Conservation (phyloP, 2,888 invertebrate species). For the Standfussiana lucernea region DNA sequence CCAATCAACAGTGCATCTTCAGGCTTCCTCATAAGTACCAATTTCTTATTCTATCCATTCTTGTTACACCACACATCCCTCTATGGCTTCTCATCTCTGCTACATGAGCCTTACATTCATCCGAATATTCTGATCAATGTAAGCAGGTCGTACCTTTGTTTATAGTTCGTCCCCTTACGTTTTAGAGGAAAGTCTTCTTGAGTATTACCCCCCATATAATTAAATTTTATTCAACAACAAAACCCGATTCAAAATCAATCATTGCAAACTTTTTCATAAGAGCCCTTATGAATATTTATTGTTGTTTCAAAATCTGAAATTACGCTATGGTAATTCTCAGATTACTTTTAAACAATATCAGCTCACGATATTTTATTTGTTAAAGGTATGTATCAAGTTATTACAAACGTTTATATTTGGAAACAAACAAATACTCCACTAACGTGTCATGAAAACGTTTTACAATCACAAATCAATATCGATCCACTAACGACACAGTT, state of each 20-base stretch:
- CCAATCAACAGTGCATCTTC: not conserved
- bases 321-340: conserved; percentile 12
- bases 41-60: not conserved
- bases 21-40: not conserved
- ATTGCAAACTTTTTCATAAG: not conserved
- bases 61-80: not conserved
- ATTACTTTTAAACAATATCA: conserved; percentile 18
- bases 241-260: not conserved
- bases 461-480: conserved; percentile 37
- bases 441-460: conserved; percentile 38
- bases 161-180: not conserved
- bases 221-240: not conserved
- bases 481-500: conserved; percentile 34
- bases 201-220: not conserved
- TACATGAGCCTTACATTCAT: not conserved
- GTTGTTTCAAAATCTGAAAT: not conserved
- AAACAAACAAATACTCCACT: not conserved
- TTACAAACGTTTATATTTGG: not conserved
- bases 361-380: not conserved
- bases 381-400: not conserved
- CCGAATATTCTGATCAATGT: not conserved
- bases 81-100: not conserved
- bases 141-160: not conserved
- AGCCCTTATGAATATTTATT: conserved; percentile 7
- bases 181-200: not conserved